Conservation (phyloP, 2,797 vertebrate species). For the Sorex maritimensis region DNA sequence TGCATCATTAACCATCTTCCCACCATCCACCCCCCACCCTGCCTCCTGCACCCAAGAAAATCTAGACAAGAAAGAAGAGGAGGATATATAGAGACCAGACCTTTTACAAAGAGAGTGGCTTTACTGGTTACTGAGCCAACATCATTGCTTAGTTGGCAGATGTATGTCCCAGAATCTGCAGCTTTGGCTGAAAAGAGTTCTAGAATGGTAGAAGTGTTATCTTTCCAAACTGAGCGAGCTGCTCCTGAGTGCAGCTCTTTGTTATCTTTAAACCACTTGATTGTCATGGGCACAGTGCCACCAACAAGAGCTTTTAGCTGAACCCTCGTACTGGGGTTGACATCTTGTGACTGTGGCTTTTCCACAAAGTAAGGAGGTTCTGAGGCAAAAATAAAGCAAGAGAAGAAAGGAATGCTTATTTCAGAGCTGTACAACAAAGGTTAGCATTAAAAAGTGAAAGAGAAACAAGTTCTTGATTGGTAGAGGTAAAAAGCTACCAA, state of each 20-base stretch:
- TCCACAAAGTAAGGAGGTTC: conserved; percentile 97
- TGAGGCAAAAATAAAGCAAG: conserved; percentile 87
- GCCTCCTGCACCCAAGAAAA: conserved; percentile 27
- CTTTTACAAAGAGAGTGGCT: conserved; percentile 97
- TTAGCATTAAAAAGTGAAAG: conserved; percentile 64
- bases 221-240: conserved; percentile 95
- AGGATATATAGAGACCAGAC: conserved; percentile 88
- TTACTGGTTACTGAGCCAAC: conserved; percentile 96
- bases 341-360: conserved; percentile 95
- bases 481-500: conserved; percentile 89
- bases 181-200: conserved; percentile 96
- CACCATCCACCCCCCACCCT: too few relatives aligned
- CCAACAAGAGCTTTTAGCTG: conserved; percentile 95
- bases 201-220: conserved; percentile 94
- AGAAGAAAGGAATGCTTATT: conserved; percentile 72
- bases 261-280: conserved; percentile 98
- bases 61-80: conserved; percentile 55
- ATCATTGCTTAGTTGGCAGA: conserved; percentile 97
- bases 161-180: conserved; percentile 96
- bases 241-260: conserved; percentile 95
- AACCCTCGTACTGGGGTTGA: conserved; percentile 96
- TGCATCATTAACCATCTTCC: neutral
- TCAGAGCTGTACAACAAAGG: conserved; percentile 16
- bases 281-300: conserved; percentile 95
- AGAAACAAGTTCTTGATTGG: conserved; percentile 30